Evolutionary conservation across 2,888 invertebrate species (phyloP), one percentile per base, ranked within the genome.

Genomic region (Candidula unifasciata): DNA sequence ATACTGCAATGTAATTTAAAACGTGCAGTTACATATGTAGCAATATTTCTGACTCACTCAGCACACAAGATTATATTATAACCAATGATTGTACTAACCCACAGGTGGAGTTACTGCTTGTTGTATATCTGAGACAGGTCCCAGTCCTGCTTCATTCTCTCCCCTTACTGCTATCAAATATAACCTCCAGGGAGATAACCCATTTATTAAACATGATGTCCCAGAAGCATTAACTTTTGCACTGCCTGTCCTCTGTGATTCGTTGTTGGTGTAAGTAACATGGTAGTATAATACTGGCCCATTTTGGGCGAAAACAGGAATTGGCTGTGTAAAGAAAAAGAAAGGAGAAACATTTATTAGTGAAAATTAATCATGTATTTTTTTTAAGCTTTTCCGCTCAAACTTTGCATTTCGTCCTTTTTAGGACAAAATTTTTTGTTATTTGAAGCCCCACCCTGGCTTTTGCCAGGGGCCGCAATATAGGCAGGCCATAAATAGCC

Each of bases 141-240:
- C 88, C 10, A 81, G 37, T 18, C 91, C 92, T 79, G 87, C 89
- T 21, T 88, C 87, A 87, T 91, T 92, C 81, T 89, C 90, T 44
- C 89, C 88, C 69, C 86, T 86, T 52, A 92, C 80, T 52, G 86
- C 85, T 24, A 92, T 84, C 82, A 87, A 86, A 83, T 91, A 91
- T 85, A 85, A 84, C 74, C 87, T 90, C 90, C 91, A 91, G 77
- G 92, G 90, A 66, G 86, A 88, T 80, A 92, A 88, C 79, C 87
- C 89, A 80, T 82, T 87, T 57, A 91, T 87, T 66, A 87, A 87
- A 21, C 86, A 86, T 24, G 86, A 84, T 37, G 86, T 69, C 37
- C 76, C 66, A 57, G 84, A 68, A 27, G 35, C 57, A 66, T 76
- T 80, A 8, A 71, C 33, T 3, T 33, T 77, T 21, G 30, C 13